Conservation (phyloP, 1,140 invertebrate species). For the Diachasmimorpha longicaudata region DNA sequence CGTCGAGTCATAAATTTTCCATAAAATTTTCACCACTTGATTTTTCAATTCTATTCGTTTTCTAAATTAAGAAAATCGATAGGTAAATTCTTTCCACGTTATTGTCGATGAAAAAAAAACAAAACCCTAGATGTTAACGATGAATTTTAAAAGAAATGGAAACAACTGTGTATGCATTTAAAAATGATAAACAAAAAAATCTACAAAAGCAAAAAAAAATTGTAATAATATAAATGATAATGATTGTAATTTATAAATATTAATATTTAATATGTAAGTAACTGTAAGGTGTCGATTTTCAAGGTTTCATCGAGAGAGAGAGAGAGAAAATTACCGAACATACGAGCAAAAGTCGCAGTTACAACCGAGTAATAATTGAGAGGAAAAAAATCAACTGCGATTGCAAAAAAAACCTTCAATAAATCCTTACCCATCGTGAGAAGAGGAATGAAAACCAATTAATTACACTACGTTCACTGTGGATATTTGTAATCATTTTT, state of each 20-base stretch:
- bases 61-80: not conserved
- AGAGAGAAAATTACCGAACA: not conserved
- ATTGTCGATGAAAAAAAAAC: slow-evolving; percentile 30
- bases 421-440: not conserved
- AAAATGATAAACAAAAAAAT: slow-evolving; percentile 43
- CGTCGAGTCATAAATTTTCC: slow-evolving; percentile 27
- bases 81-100: slow-evolving; percentile 4
- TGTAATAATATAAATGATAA: slow-evolving; percentile 53
- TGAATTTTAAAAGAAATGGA: slow-evolving; percentile 7
- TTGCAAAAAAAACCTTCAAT: not conserved
- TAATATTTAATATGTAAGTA: slow-evolving; percentile 59
- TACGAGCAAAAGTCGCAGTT: not conserved
- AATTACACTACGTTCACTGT: slow-evolving; percentile 36
- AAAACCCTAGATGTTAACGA: not conserved
- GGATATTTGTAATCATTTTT: slow-evolving; percentile 51
- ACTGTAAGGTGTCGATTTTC: slow-evolving; percentile 29
- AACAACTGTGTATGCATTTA: slow-evolving; percentile 57
- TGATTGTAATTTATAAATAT: slow-evolving; percentile 60
- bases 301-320: not conserved
- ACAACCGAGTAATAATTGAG: too few species aligned
- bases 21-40: slow-evolving; percentile 3
- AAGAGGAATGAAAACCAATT: slow-evolving; percentile 18
- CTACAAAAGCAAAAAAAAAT: slow-evolving; percentile 41
- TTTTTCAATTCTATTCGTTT: not conserved
- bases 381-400: not conserved